phyloP scores from a whole-genome alignment of 2,113 vertebrate genomes.

The Cinclus mexicanus region DNA sequence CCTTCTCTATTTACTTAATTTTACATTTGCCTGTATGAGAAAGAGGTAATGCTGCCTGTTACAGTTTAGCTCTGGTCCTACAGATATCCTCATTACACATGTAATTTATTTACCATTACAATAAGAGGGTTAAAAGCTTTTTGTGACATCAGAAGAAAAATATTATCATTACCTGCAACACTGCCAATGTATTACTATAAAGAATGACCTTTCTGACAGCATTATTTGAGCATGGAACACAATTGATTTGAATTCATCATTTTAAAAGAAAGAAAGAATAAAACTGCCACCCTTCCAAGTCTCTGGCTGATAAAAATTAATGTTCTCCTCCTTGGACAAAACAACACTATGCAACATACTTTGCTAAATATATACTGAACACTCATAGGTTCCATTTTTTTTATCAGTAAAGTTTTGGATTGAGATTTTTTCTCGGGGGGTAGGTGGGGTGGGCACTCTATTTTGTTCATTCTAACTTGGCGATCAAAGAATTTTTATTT shows the following conservation, averaged over 20 bases:
- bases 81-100: background rate
- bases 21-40: background rate
- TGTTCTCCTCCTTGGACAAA: background rate
- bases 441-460: background rate
- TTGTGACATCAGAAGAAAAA: slow-evolving; percentile 3
- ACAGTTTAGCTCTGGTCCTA: background rate
- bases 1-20: background rate
- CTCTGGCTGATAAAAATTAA: background rate
- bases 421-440: background rate
- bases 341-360: background rate
- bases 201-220: background rate
- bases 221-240: background rate
- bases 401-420: slow-evolving; percentile 13
- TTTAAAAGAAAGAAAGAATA: slow-evolving; percentile 15
- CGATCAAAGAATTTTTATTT: slow-evolving; percentile 92
- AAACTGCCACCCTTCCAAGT: background rate
- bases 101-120: background rate
- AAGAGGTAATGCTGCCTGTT: background rate
- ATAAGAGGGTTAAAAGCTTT: background rate
- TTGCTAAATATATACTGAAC: slow-evolving; percentile 5
- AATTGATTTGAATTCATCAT: background rate
- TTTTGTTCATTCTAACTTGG: slow-evolving; percentile 86
- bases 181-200: background rate
- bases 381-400: slow-evolving; percentile 7
- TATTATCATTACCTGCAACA: background rate